Conservation (phyloP, 2,113 vertebrate genomes). For the Mellivora capensis region DNA sequence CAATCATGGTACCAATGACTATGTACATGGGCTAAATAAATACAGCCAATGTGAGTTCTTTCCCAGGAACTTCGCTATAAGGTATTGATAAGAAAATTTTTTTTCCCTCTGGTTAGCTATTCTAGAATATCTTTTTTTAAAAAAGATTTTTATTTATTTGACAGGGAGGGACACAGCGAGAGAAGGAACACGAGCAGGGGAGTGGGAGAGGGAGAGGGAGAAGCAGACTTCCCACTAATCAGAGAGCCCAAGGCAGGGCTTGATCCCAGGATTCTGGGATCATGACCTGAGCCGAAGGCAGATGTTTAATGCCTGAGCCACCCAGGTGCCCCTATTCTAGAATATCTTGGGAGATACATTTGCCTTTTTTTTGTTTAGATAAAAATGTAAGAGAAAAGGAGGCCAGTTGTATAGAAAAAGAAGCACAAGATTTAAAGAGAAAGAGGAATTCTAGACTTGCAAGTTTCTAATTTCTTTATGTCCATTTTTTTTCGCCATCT, state of each 20-base stretch:
- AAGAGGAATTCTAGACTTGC: background rate
- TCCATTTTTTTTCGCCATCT: background rate
- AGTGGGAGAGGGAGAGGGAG: too few species aligned
- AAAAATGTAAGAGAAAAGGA: background rate
- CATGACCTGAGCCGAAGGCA: too few species aligned
- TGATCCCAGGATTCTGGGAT: too few species aligned
- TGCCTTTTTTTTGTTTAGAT: background rate
- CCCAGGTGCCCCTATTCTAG: background rate
- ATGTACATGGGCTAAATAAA: background rate
- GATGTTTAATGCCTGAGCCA: too few species aligned
- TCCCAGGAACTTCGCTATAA: background rate
- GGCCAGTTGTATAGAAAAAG: background rate
- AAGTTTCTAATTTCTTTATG: background rate
- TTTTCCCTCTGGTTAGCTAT: background rate
- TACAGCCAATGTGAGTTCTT: background rate
- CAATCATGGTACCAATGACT: background rate
- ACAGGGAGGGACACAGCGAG: too few species aligned
- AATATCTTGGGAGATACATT: background rate
- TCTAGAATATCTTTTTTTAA: background rate
- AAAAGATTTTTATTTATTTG: too few species aligned
- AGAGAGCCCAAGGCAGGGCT: too few species aligned
- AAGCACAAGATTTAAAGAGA: background rate
- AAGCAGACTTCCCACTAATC: too few species aligned
- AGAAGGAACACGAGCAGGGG: too few species aligned
- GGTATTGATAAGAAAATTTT: background rate